Evolutionary conservation across 2,797 vertebrate genomes (phyloP).

Genomic region (Pangasius mekongensis): DNA sequence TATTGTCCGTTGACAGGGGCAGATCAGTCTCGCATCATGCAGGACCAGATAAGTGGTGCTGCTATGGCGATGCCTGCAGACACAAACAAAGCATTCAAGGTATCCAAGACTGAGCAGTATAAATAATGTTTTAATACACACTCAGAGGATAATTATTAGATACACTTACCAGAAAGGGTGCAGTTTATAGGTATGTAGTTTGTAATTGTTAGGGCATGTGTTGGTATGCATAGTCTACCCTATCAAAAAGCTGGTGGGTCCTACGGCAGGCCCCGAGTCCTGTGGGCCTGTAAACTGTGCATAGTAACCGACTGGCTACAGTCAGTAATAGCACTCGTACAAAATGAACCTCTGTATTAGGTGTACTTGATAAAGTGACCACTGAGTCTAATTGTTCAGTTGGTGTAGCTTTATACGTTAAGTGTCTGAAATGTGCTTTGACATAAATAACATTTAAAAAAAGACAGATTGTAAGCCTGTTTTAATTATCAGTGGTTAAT

Average conservation of each 20-base stretch:
- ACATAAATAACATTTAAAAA: neutral
- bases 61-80: slow-evolving; percentile 99
- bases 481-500: neutral
- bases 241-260: neutral
- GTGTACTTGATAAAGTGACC: neutral
- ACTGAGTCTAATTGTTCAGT: neutral
- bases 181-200: neutral
- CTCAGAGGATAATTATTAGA: neutral
- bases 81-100: slow-evolving; percentile 99
- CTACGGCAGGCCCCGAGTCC: neutral
- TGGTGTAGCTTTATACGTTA: neutral
- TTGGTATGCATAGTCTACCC: neutral
- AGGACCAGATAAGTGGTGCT: slow-evolving; percentile 98
- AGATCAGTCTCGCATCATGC: slow-evolving; percentile 98
- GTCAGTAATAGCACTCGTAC: neutral
- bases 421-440: neutral
- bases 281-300: neutral
- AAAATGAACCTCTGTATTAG: neutral
- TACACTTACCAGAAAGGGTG: neutral
- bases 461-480: neutral
- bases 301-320: neutral
- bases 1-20: slow-evolving; percentile 74
- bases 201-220: too few species aligned
- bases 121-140: neutral
- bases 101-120: slow-evolving; percentile 60